Evolutionary conservation across 2,113 vertebrate genomes (phyloP), one percentile per base, ranked within the genome.

Genomic region (Elephantulus edwardii): DNA sequence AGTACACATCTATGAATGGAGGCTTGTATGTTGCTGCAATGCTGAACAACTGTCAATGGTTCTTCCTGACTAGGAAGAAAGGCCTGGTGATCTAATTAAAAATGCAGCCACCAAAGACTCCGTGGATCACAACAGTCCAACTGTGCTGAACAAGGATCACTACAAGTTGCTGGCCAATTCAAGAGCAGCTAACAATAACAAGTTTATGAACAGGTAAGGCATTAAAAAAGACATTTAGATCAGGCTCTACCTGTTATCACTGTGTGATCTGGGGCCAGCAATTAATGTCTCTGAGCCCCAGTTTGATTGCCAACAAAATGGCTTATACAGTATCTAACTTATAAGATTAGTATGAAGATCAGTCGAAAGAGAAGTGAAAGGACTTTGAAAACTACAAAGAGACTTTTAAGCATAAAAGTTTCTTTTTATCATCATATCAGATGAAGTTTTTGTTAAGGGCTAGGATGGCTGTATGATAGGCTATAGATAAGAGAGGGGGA

Each of bases 371-470:
- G 58, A 71, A 79, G 79, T n/a, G 13, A 58, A 77, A 52, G 50
- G 19, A 62, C 50, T 58, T 75, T 89, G 38, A 86, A 91, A 75
- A 78, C 58, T 89, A 87, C 75, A 68, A 83, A 93, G 82, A 75
- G 50, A 83, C 35, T 46, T 30, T 74, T 4, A 70, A 87, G 75
- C 14, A 22, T n/a, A n/a, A 70, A 44, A 78, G 62, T 26, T 75
- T 72, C 62, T 81, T 83, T 90, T 80, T 28, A 88, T 76, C n/a
- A 58, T 8, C 68, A 82, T 40, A 83, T 92, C 46, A n/a, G 44
- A 87, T 16, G 16, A 84, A 84, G 54, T 38, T 76, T 90, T 56
- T 79, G 74, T 52, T 89, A 85, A 90, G 64, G 13, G n/a, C 40
- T 40, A 52, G 56, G 16, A 35, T 35, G 30, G 40, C 6, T 82